Evolutionary conservation across 2,888 invertebrate species (phyloP), one percentile per base, ranked within the genome.

Genomic region (Epistrophe grossulariae): DNA sequence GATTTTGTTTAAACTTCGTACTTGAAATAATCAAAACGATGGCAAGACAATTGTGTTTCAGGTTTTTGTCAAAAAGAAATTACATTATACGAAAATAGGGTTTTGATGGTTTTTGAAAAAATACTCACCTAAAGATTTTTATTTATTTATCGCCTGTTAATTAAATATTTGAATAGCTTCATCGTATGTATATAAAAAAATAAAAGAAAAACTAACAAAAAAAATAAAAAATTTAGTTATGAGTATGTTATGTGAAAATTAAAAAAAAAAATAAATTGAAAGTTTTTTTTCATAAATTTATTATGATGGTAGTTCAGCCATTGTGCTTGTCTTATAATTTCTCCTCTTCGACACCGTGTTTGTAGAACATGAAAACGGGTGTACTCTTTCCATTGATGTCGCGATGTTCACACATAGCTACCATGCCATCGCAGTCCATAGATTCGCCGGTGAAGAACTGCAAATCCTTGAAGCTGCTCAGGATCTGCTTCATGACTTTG

Each of bases 291-390:
- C 52, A 81, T 68, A 62, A n/a, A 79, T 76, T 59, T 55, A 50
- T 70, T 17, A 48, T 43, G 40, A 62, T 71, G 79, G 2, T 72
- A 52, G 31, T 31, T 68, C 62, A 48, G 83, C 79, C 73, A 74
- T 71, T 79, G 64, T 80, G 55, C 72, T 62, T 76, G 77, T 74
- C 76, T 90, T 97, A 98, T 94, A 97, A 97, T 94, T 99, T 99
- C 94, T 99, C 99, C 93, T 98, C 98, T 79, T 96, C 95, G 88
- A 99, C 95, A 88, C 98, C 99, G 91, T 99, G 98, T 94, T 98
- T 99, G 94, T 98, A 98, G 94, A 98, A 98, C 97, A 98, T 97
- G 93, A 99, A 94, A 90, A 98, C 96, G 70, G 99, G 99, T 71
- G 96, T 94, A 89, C 96, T 96, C 5, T 95, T 94, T 70, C 97